A percentile compares a stretch with the other conserved stretches of the same genome.
Evolutionary conservation across 1,140 invertebrate species (phyloP).

Genomic region (Apis cerana): DNA sequence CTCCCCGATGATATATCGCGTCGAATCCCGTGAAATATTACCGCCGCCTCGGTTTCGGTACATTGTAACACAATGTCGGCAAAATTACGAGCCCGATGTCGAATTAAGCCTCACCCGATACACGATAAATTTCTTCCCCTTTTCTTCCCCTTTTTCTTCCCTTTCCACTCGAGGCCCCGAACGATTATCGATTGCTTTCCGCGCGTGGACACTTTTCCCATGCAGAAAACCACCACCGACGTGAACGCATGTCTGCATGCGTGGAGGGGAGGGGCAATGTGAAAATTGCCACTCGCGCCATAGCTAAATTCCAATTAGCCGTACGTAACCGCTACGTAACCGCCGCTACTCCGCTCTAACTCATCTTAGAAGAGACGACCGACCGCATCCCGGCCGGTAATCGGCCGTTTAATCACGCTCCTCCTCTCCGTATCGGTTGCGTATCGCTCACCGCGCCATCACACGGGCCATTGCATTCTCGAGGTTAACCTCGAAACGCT

Average conservation of each 20-base stretch:
- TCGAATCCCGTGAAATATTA: background rate
- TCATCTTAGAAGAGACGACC: slow-evolving; percentile 52
- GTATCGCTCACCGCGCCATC: background rate
- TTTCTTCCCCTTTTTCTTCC: background rate
- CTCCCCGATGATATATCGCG: slow-evolving; percentile 19
- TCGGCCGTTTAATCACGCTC: slow-evolving; percentile 51
- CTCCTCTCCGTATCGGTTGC: background rate
- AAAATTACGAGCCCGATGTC: background rate
- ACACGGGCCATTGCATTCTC: slow-evolving; percentile 20
- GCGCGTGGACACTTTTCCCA: background rate
- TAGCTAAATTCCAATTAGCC: slow-evolving; percentile 72
- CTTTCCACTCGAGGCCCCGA: background rate
- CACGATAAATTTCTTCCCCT: background rate
- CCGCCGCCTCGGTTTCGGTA: background rate
- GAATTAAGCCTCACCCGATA: background rate
- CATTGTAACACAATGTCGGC: slow-evolving; percentile 8
- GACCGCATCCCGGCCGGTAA: slow-evolving; percentile 28
- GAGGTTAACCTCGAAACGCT: slow-evolving; percentile 33
- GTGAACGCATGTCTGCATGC: background rate
- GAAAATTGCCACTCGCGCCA: slow-evolving; percentile 62
- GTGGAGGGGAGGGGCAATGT: slow-evolving; percentile 33
- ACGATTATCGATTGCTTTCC: slow-evolving; percentile 5
- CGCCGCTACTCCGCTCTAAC: slow-evolving; percentile 62
- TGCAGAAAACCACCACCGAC: background rate
- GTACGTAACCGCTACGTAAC: slow-evolving; percentile 51